Evolutionary conservation across 2,113 vertebrate species (phyloP).

Genomic region (Perognathus longimembris): DNA sequence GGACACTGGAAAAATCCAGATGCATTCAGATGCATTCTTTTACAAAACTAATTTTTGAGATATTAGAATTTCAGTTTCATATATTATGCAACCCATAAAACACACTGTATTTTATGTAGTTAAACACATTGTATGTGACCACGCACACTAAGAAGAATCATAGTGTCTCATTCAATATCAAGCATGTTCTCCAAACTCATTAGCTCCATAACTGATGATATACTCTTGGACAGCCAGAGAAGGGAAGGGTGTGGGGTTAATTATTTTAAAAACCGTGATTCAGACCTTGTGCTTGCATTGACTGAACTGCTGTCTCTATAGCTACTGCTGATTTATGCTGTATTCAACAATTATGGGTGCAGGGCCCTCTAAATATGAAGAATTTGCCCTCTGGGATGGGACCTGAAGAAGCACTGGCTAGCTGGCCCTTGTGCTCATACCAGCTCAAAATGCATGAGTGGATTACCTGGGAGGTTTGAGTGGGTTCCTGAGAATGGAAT

Average conservation of each 20-base stretch:
- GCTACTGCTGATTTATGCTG: conserved; percentile 6
- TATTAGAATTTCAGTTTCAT: not conserved
- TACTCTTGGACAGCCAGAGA: not conserved
- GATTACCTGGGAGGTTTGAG: not conserved
- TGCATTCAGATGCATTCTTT: too few species aligned
- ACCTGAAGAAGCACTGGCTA: not conserved
- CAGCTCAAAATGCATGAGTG: not conserved
- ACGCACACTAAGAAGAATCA: not conserved
- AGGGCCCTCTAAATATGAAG: not conserved
- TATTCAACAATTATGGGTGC: conserved; percentile 39
- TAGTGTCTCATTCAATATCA: not conserved
- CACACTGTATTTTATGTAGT: not conserved
- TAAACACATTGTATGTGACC: not conserved
- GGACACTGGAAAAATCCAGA: not conserved
- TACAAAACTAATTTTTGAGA: not conserved
- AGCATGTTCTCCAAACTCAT: conserved; percentile 5
- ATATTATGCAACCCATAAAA: not conserved
- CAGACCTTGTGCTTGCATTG: not conserved
- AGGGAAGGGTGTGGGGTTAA: conserved; percentile 36
- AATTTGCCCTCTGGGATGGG: not conserved
- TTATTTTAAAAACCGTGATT: conserved; percentile 69
- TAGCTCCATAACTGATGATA: not conserved
- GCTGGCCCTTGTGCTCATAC: not conserved
- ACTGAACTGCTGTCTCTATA: conserved; percentile 33
- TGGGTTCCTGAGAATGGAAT: too few species aligned